Evolutionary conservation across 2,888 invertebrate genomes (phyloP), one percentile per base, ranked within the genome.

Genomic region (Gonocerus acuteangulatus): DNA sequence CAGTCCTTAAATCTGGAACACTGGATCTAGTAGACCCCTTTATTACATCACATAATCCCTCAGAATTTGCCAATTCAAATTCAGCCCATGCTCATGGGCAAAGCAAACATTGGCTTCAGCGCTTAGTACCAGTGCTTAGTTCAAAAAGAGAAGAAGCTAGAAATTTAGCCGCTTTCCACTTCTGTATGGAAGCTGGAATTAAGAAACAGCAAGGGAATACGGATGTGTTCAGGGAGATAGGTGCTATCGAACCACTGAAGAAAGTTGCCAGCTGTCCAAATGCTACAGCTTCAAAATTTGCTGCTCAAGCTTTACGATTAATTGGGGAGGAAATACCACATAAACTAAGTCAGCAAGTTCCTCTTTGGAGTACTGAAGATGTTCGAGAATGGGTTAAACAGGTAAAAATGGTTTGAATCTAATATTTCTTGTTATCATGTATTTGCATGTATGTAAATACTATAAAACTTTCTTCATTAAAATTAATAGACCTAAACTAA

Each of bases 121-220:
- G 91, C 69, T 79, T 99, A 67, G 92, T 97, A 2, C 95, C 96
- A 1, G 92, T 97, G 11, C 78, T 99, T 59, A 89, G 89, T 72
- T 95, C 95, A 42, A 91, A 95, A 72, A 80, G 95, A 64, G 93
- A 95, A 72, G 97, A 97, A 75, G 96, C 97, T 0, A 82, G 95
- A 70, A 95, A 94, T 73, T 77, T 99, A 69, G 97, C 96, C 2
- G 95, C 97, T 34, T 99, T 97, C 74, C 99, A 99, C 73, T 90
- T 96, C 74, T 95, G 95, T 72, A 95, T 99, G 95, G 99, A 99
- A 76, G 96, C 97, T 11, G 93, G 93, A 36, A 96, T 99, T 60
- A 97, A 97, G 74, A 90, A 94, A 70, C 87, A 88, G 70, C 93
- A 93, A 74, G 89, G 89, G 2, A 90, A 91, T 66, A 90, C 91